phyloP scores from a whole-genome alignment of 2,888 invertebrate genomes.

The Lacanobia wlatinum region DNA sequence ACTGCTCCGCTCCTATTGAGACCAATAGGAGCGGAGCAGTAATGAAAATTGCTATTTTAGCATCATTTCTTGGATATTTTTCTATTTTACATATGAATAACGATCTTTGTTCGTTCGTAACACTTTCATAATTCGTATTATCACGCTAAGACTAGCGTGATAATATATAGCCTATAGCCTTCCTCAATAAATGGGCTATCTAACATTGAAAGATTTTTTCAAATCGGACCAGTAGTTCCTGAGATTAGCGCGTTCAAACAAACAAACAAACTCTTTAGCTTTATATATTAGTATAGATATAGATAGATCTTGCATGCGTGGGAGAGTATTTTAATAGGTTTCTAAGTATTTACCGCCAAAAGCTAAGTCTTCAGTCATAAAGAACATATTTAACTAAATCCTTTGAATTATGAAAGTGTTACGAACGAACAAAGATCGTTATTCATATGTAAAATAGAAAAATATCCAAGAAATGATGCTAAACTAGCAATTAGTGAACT shows the following conservation, averaged over 20 bases:
- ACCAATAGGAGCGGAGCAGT: too few relatives aligned
- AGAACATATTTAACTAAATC: constrained; percentile 25
- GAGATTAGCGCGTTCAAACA: too few relatives aligned
- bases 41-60: constrained; percentile 46
- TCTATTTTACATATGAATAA: constrained; percentile 41
- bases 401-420: constrained; percentile 43
- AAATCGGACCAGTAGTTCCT: too few relatives aligned
- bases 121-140: constrained; percentile 40
- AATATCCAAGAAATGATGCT: constrained; percentile 31
- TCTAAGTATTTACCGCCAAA: constrained; percentile 4
- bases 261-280: too few relatives aligned
- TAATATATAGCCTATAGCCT: too few relatives aligned
- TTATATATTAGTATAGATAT: too few relatives aligned
- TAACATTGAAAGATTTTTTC: too few relatives aligned
- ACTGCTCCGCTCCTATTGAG: too few relatives aligned
- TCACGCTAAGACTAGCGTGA: too few relatives aligned
- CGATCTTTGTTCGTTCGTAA: constrained; percentile 25
- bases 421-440: constrained; percentile 19
- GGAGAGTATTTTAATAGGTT: constrained; percentile 1
- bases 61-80: constrained; percentile 34
- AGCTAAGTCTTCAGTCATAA: neutral
- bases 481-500: constrained; percentile 40
- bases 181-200: too few relatives aligned
- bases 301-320: neutral
- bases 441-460: constrained; percentile 43